Evolutionary conservation across 2,797 vertebrate species (phyloP).

Genomic region (Tiaroga cobitis): DNA sequence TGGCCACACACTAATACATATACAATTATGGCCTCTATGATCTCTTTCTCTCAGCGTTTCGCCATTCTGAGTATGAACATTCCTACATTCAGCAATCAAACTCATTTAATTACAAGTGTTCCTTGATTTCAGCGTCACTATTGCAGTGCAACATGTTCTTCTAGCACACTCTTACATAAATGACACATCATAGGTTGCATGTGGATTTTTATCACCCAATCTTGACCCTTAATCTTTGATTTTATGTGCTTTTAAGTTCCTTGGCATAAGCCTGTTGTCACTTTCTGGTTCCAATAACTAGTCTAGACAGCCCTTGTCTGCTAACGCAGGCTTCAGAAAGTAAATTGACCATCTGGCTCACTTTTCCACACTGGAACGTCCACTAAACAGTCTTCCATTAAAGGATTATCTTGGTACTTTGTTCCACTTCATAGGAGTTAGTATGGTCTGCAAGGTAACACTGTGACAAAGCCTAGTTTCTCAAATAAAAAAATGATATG

Average conservation of each 20-base stretch:
- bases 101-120: background rate
- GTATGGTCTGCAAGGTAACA: conserved; percentile 45
- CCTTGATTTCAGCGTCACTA: background rate
- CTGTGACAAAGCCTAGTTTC: conserved; percentile 33
- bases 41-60: background rate
- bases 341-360: background rate
- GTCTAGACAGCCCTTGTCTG: conserved; percentile 26
- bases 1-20: conserved; percentile 2
- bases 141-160: background rate
- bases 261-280: conserved; percentile 29
- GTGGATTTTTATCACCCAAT: background rate
- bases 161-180: background rate
- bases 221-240: conserved; percentile 6
- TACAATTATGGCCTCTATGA: background rate
- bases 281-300: conserved; percentile 28
- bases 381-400: background rate
- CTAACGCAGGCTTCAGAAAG: background rate
- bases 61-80: background rate
- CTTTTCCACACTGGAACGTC: conserved; percentile 16
- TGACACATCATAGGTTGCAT: conserved; percentile 4
- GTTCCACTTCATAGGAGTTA: conserved; percentile 19
- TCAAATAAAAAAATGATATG: conserved; percentile 22
- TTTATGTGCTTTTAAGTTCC: background rate
- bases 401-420: background rate
- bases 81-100: background rate